A percentile compares a stretch with the other conserved stretches of the same genome.
These are phyloP conservation scores for Andrena bucephala DNA, from an alignment of 2,888 invertebrate genomes.

Conservation along the genomic window DNA sequence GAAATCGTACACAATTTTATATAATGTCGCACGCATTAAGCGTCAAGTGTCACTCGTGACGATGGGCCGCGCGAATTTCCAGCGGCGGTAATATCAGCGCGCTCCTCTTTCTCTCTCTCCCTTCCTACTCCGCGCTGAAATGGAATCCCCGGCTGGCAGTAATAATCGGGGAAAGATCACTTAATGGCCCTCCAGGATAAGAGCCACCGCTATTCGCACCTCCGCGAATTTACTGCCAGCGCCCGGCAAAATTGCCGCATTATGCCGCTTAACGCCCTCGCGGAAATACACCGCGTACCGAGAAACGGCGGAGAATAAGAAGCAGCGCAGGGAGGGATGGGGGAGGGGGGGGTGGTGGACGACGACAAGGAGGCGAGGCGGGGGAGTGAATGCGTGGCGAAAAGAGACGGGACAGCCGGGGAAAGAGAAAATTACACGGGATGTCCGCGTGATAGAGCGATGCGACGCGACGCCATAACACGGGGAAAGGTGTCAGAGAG, in stretches of 20 bases:
- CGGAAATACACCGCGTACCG: slow-evolving; percentile 51
- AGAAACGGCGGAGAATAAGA: slow-evolving; percentile 37
- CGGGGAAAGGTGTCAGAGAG: slow-evolving; percentile 58
- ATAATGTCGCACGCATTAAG: slow-evolving; percentile 43
- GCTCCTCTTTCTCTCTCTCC: slow-evolving; percentile 26
- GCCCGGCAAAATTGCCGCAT: slow-evolving; percentile 76
- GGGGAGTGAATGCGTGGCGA: slow-evolving; percentile 14
- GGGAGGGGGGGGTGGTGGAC: not conserved
- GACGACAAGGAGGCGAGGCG: not conserved
- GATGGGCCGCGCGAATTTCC: slow-evolving; percentile 35
- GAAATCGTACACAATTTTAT: slow-evolving; percentile 45
- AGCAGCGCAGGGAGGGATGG: not conserved
- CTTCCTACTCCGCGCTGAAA: slow-evolving; percentile 48
- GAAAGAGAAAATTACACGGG: slow-evolving; percentile 58
- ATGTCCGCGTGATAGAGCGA: slow-evolving; percentile 55
- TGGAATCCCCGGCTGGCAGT: slow-evolving; percentile 65
- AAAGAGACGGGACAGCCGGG: slow-evolving; percentile 30
- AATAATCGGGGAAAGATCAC: slow-evolving; percentile 76
- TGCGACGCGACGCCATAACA: slow-evolving; percentile 49
- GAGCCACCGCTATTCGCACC: slow-evolving; percentile 63
- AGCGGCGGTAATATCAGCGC: slow-evolving; percentile 18
- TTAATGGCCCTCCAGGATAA: slow-evolving; percentile 70
- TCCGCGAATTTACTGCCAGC: slow-evolving; percentile 68
- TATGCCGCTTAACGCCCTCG: slow-evolving; percentile 68
- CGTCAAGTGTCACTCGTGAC: slow-evolving; percentile 29